Evolutionary conservation across 2,888 invertebrate genomes (phyloP).

Genomic region (Heteromurus nitidus): DNA sequence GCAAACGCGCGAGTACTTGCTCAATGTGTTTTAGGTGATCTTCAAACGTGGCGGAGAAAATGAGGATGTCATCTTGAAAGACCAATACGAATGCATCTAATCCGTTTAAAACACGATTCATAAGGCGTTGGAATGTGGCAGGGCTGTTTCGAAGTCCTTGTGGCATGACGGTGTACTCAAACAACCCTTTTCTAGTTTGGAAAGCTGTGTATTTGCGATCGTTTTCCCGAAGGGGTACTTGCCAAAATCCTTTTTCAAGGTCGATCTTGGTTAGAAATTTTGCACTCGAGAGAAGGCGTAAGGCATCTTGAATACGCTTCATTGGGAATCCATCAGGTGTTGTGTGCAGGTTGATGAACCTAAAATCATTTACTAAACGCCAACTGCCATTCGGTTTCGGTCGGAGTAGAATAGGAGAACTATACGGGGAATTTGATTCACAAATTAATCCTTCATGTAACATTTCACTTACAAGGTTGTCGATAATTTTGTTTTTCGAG

Average conservation of each 20-base stretch:
- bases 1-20: conserved; percentile 64
- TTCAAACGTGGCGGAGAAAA: conserved; percentile 45
- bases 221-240: conserved; percentile 15
- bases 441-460: conserved; percentile 26
- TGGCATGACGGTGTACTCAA: conserved; percentile 43
- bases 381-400: conserved; percentile 20
- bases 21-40: conserved; percentile 63
- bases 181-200: conserved; percentile 27
- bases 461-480: conserved; percentile 25
- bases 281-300: conserved; percentile 24
- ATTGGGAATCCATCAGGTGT: conserved; percentile 26
- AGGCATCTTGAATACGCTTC: conserved; percentile 13
- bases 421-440: conserved; percentile 37
- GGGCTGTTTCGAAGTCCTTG: conserved; percentile 58
- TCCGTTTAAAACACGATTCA: conserved; percentile 47
- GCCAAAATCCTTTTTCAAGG: conserved; percentile 45
- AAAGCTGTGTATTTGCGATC: conserved; percentile 52
- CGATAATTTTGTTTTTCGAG: conserved; percentile 17
- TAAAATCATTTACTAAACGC: conserved; percentile 3
- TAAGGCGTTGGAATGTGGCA: conserved; percentile 44
- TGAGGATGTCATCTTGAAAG: conserved; percentile 39
- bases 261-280: conserved; percentile 36
- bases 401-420: conserved; percentile 20
- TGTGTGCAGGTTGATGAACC: conserved; percentile 23
- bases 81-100: conserved; percentile 28